A percentile compares a stretch with the other conserved stretches of the same genome.
Conservation (phyloP, 2,113 vertebrate genomes). For the Crotalus horridus region DNA sequence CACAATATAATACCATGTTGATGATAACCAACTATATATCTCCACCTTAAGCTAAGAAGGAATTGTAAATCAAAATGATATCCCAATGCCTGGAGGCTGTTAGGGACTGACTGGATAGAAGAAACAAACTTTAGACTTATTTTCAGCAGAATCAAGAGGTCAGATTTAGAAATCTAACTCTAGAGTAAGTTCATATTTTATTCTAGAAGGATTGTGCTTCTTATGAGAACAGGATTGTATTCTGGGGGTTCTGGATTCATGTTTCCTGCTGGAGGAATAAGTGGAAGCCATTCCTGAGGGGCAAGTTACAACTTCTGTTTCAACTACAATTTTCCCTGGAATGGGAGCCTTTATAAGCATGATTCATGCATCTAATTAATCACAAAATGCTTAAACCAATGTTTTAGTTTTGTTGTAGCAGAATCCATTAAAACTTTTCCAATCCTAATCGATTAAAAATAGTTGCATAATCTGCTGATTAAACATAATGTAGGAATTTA, state of each 20-base stretch:
- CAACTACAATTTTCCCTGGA: background rate
- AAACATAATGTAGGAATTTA: conserved; percentile 10
- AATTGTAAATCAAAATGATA: background rate
- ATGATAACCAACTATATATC: background rate
- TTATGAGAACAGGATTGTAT: background rate
- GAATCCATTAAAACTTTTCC: background rate
- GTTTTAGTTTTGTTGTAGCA: background rate
- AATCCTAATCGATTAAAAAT: background rate
- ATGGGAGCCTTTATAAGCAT: background rate
- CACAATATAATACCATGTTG: background rate
- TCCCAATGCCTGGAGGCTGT: background rate
- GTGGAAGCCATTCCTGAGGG: background rate
- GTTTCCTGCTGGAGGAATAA: background rate
- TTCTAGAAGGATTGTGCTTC: background rate
- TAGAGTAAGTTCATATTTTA: background rate
- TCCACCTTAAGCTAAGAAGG: background rate
- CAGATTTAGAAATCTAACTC: background rate
- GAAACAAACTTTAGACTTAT: background rate
- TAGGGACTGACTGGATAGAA: background rate
- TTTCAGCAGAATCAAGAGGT: background rate
- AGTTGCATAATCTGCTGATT: background rate
- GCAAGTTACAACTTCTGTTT: background rate
- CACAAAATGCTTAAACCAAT: background rate
- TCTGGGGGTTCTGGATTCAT: background rate
- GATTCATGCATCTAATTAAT: background rate